Conservation (phyloP, 2,888 invertebrate genomes). For the Ernsta delagoae region DNA sequence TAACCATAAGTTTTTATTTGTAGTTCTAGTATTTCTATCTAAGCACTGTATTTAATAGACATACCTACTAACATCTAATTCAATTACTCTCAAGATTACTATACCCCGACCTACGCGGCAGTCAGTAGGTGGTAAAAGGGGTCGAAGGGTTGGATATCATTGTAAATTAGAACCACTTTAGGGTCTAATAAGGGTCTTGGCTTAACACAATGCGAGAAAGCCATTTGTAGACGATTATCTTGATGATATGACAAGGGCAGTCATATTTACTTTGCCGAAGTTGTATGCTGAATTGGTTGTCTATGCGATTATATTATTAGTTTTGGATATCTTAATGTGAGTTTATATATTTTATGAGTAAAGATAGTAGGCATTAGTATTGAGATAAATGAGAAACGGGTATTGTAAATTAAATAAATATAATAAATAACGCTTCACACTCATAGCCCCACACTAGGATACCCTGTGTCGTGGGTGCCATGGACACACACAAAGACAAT, state of each 20-base stretch:
- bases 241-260: neutral
- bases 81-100: neutral
- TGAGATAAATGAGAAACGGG: too few relatives aligned
- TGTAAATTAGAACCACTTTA: conserved; percentile 14
- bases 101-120: neutral
- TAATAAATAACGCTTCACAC: too few relatives aligned
- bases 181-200: conserved; percentile 3
- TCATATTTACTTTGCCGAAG: neutral
- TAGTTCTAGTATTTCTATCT: too few relatives aligned
- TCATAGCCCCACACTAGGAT: too few relatives aligned
- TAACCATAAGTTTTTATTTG: too few relatives aligned
- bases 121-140: neutral
- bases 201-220: conserved; percentile 13
- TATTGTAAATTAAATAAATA: too few relatives aligned
- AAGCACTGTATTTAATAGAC: too few relatives aligned
- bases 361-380: too few relatives aligned
- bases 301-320: neutral
- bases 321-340: neutral
- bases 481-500: too few relatives aligned
- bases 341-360: too few relatives aligned
- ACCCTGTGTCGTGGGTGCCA: too few relatives aligned
- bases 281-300: neutral
- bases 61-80: too few relatives aligned
- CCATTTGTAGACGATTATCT: conserved; percentile 17
- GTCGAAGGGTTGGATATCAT: neutral